A percentile compares a stretch with the other conserved stretches of the same genome.
phyloP scores from a whole-genome alignment of 2,888 invertebrate species.

The Scaptomyza caliginosa region DNA sequence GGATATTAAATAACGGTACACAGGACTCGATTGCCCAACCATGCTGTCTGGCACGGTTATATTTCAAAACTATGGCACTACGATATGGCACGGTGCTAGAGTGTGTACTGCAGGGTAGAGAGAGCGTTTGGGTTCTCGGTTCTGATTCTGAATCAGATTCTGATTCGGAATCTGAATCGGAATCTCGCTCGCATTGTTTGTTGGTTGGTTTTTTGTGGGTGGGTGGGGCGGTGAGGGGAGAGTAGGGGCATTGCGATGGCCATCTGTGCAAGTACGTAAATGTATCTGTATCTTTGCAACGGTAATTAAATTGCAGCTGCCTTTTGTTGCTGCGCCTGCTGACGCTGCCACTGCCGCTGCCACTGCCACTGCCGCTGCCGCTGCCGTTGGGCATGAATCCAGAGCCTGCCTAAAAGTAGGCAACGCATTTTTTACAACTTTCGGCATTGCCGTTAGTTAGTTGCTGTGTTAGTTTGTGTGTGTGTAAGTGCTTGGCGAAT shows the following conservation, averaged over 20 bases:
- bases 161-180: background rate
- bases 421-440: conserved; percentile 33
- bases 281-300: conserved; percentile 48
- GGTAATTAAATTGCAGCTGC: conserved; percentile 74
- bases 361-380: conserved; percentile 27
- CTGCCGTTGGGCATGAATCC: conserved; percentile 38
- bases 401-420: conserved; percentile 47
- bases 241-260: no score
- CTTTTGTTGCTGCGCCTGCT: conserved; percentile 49
- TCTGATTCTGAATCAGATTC: conserved; percentile 1
- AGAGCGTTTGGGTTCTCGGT: background rate
- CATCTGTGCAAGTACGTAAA: conserved; percentile 29
- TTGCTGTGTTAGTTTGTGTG: background rate
- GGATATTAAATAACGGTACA: conserved; percentile 19
- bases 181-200: background rate
- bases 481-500: background rate
- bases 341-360: conserved; percentile 44
- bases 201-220: conserved; percentile 16
- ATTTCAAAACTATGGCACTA: conserved; percentile 44
- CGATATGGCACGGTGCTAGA: background rate
- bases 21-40: conserved; percentile 22
- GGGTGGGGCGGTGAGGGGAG: no score
- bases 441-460: conserved; percentile 10
- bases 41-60: conserved; percentile 33
- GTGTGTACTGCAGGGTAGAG: background rate